Evolutionary conservation across 2,113 vertebrate species (phyloP).

Genomic region (Nycticryphes semicollaris): DNA sequence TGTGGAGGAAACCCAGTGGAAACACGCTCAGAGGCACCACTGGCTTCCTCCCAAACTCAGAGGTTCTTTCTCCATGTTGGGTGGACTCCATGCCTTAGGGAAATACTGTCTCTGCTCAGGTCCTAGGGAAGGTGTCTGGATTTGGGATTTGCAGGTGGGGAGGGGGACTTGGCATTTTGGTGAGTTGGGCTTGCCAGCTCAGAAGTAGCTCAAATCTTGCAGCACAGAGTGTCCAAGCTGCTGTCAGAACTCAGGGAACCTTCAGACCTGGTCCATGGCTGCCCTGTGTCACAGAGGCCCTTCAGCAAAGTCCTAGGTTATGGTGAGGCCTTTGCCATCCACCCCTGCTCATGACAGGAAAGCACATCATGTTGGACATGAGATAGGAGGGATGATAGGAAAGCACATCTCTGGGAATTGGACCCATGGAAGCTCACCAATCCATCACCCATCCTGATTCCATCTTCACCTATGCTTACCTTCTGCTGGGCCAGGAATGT

Average conservation of each 20-base stretch:
- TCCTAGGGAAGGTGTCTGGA: not conserved
- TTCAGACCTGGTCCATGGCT: not conserved
- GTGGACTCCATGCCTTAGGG: not conserved
- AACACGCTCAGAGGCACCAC: not conserved
- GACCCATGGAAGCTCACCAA: not conserved
- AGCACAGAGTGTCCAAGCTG: not conserved
- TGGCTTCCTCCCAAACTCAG: not conserved
- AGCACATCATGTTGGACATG: not conserved
- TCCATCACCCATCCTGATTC: not conserved
- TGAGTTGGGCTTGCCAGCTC: not conserved
- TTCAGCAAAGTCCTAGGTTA: not conserved
- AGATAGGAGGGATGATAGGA: not conserved
- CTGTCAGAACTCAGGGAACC: not conserved
- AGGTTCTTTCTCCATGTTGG: not conserved
- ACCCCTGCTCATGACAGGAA: not conserved
- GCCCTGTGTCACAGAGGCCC: not conserved
- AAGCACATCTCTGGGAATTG: not conserved
- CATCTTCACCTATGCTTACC: not conserved
- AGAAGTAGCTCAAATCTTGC: not conserved
- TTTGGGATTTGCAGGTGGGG: not conserved
- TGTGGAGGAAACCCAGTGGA: not conserved
- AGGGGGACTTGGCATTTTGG: not conserved
- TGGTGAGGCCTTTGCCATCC: not conserved
- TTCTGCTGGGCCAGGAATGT: not conserved
- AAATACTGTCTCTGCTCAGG: not conserved